Base-by-base conservation (phyloP, 1,140 invertebrate genomes). In the Globodera ellingtonae region DNA sequence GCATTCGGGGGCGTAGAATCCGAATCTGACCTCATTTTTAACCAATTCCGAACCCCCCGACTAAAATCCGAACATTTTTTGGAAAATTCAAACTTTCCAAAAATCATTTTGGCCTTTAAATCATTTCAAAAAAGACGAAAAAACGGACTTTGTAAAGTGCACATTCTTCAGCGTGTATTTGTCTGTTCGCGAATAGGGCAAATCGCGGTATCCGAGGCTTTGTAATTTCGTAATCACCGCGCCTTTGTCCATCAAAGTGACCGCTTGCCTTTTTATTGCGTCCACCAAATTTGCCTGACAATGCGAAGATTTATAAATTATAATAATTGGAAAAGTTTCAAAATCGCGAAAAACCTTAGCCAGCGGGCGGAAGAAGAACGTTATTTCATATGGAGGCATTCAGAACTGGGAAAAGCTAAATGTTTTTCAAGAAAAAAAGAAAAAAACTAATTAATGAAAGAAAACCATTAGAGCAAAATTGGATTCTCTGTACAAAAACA, bases 311-410 rank as follows among this genome's bases (percentile, higher is more conserved):
- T 67, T 5, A 72, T 69, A 56, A 79, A 72, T 21, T 72, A 13
- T 21, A n/a, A n/a, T n/a, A n/a, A n/a, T n/a, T n/a, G n/a, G 47
- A 24, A 24, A 24, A 24, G 24, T 24, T 24, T 24, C 24, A 24
- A 24, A 24, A 24, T 24, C 24, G 24, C 24, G 24, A 46, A 69
- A 62, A 69, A 69, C 87, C 86, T 88, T 89, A 47, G 84, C 79
- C 52, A 88, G 65, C 15, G 84, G 81, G 79, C 83, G 75, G 21
- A 87, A 84, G 35, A 89, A 85, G 35, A 88, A 24, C 46, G 87
- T 89, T 10, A 88, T 71, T 82, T 88, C 87, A 76, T 84, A 88
- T 13, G 84, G 80, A n/a, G 87, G 87, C 87, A 88, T 88, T 76
- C 69, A 44, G n/a, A 67, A 13, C 1, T 35, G n/a, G 50, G 46